Conservation (phyloP, 1,140 invertebrate species). For the Epicauta chinensis region DNA sequence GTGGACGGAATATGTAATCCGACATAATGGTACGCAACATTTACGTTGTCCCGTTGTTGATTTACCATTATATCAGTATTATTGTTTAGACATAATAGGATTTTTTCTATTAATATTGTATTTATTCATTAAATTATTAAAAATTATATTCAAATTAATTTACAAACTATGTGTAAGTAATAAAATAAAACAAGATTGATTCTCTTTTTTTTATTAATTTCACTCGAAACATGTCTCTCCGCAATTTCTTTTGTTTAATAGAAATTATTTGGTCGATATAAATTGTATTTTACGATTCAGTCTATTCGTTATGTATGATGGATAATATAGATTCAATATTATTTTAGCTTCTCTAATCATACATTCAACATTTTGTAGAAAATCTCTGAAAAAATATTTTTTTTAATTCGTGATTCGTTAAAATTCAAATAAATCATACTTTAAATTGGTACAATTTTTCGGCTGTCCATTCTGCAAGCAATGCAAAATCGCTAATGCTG, state of each 20-base stretch:
- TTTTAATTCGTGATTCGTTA: not conserved
- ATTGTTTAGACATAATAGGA: conserved; percentile 44
- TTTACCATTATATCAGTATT: conserved; percentile 44
- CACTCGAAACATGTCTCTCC: too few relatives aligned
- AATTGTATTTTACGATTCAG: conserved; percentile 31
- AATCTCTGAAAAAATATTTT: conserved; percentile 22
- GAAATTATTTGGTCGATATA: conserved; percentile 30
- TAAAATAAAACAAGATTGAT: conserved; percentile 10
- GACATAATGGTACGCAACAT: conserved; percentile 42
- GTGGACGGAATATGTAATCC: conserved; percentile 48
- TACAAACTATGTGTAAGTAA: conserved; percentile 1
- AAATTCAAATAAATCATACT: conserved; percentile 12
- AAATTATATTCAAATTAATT: conserved; percentile 3
- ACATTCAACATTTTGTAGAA: conserved; percentile 28
- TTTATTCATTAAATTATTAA: not conserved
- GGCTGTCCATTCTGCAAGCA: conserved; percentile 25
- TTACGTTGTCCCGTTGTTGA: conserved; percentile 35
- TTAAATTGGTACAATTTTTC: conserved; percentile 29
- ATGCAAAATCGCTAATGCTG: conserved; percentile 30
- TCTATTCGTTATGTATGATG: conserved; percentile 30
- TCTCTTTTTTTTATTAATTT: not conserved
- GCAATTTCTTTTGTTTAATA: conserved; percentile 12
- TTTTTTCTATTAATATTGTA: not conserved
- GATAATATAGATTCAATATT: conserved; percentile 32
- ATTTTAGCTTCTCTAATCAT: conserved; percentile 32